These are phyloP conservation scores for Drosophila bocki DNA, from an alignment of 1,140 invertebrate species.

Conservation along the genomic window DNA sequence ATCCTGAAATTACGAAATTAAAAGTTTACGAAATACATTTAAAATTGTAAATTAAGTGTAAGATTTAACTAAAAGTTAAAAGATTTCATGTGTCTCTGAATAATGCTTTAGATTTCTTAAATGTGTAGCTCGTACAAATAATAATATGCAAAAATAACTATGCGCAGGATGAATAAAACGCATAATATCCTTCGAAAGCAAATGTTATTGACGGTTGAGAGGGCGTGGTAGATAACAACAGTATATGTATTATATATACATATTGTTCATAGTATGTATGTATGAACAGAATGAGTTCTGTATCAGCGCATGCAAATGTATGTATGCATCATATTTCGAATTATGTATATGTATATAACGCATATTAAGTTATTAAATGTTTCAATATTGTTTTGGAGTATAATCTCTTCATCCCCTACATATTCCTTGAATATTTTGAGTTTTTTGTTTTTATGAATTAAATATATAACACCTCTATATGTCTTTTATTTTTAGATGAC, in stretches of 20 bases:
- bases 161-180: neutral
- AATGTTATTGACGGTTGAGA: slow-evolving; percentile 1
- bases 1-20: too few relatives aligned
- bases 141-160: neutral
- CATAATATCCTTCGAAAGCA: neutral
- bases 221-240: slow-evolving; percentile 9
- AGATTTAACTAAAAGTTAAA: neutral
- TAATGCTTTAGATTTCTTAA: neutral
- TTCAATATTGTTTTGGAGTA: neutral
- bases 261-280: neutral
- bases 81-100: neutral
- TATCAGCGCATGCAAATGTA: slow-evolving; percentile 6
- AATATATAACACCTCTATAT: neutral
- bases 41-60: neutral
- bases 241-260: neutral
- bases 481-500: neutral
- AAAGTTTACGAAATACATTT: neutral
- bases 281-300: slow-evolving; percentile 1
- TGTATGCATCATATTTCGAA: slow-evolving; percentile 1
- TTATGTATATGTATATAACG: neutral
- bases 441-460: neutral
- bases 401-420: too few relatives aligned
- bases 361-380: neutral
- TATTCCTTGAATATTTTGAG: neutral
- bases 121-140: neutral